phyloP scores from a whole-genome alignment of 2,888 invertebrate species.

The Lepidocyrtinus sp. region DNA sequence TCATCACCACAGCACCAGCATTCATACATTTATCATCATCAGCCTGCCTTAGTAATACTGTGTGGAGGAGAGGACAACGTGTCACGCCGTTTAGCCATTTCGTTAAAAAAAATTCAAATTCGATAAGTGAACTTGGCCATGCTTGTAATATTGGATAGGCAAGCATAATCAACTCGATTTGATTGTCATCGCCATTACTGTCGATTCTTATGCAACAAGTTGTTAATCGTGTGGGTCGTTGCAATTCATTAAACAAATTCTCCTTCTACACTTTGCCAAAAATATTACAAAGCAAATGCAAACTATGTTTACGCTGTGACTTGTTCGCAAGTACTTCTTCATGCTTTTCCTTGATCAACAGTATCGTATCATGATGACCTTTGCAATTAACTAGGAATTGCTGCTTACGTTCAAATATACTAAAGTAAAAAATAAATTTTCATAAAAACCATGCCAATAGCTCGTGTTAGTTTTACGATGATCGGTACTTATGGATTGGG shows the following conservation, averaged over 20 bases:
- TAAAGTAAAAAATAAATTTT: too few relatives aligned
- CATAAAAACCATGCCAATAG: too few relatives aligned
- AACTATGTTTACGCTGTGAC: too few relatives aligned
- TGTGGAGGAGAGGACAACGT: neutral
- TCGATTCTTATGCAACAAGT: conserved; percentile 17
- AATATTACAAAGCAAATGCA: too few relatives aligned
- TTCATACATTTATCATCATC: neutral
- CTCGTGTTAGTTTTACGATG: too few relatives aligned
- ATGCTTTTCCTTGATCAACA: too few relatives aligned
- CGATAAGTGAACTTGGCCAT: neutral
- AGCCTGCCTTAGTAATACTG: neutral
- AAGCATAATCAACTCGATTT: conserved; percentile 34
- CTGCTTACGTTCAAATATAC: too few relatives aligned
- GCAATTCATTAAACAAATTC: conserved; percentile 10
- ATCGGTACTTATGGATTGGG: too few relatives aligned
- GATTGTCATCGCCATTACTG: conserved; percentile 22
- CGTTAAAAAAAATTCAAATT: neutral
- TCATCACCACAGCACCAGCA: neutral
- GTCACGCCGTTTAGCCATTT: conserved; percentile 1
- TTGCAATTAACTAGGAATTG: too few relatives aligned
- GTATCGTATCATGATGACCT: conserved; percentile 8
- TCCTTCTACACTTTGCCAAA: too few relatives aligned
- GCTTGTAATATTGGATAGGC: neutral
- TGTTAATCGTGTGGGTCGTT: conserved; percentile 26
- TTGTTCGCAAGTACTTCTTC: too few relatives aligned